Evolutionary conservation across 2,797 vertebrate species (phyloP).

Genomic region (Chromis chromis): DNA sequence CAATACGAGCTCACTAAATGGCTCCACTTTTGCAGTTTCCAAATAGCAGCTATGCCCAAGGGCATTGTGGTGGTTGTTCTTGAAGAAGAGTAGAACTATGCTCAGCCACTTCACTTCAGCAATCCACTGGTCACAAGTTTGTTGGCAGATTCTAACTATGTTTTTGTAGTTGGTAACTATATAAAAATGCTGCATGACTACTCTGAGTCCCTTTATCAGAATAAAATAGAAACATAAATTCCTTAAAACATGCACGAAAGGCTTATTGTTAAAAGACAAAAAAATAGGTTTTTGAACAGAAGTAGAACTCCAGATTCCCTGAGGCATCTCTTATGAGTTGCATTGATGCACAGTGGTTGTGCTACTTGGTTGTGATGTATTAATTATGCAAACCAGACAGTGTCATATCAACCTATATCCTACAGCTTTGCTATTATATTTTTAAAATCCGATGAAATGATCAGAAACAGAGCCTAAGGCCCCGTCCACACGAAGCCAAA

Average conservation of each 20-base stretch:
- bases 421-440: background rate
- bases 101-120: slow-evolving; percentile 24
- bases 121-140: slow-evolving; percentile 25
- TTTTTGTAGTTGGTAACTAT: slow-evolving; percentile 16
- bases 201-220: slow-evolving; percentile 8
- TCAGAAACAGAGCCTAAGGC: slow-evolving; percentile 17
- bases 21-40: slow-evolving; percentile 23
- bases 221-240: slow-evolving; percentile 24
- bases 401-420: slow-evolving; percentile 31
- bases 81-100: slow-evolving; percentile 24
- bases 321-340: slow-evolving; percentile 39
- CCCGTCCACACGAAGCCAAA: no score
- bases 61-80: slow-evolving; percentile 27
- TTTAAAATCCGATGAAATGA: slow-evolving; percentile 18
- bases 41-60: slow-evolving; percentile 4
- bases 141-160: slow-evolving; percentile 1
- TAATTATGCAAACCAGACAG: slow-evolving; percentile 48
- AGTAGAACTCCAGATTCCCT: slow-evolving; percentile 39
- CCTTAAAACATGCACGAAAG: slow-evolving; percentile 10
- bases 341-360: slow-evolving; percentile 27
- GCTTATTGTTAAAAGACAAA: slow-evolving; percentile 28
- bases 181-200: slow-evolving; percentile 23
- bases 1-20: slow-evolving; percentile 12
- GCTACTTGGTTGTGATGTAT: slow-evolving; percentile 44
- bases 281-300: slow-evolving; percentile 33